phyloP scores from a whole-genome alignment of 2,113 vertebrate species.

The Nymphicus hollandicus region DNA sequence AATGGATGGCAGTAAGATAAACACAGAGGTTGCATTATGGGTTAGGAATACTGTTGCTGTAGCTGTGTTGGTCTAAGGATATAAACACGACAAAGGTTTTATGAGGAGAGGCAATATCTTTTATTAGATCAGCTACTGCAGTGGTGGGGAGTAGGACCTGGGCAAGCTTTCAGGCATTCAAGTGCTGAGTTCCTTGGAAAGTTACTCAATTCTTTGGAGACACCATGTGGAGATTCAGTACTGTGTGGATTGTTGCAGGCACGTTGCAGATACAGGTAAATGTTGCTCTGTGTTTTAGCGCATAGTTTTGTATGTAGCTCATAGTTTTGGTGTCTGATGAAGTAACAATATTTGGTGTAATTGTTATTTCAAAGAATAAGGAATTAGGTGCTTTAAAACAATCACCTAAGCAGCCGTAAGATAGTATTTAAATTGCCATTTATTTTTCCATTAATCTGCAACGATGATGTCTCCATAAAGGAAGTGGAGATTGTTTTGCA shows the following conservation, averaged over 20 bases:
- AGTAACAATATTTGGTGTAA: neutral
- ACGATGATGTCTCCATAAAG: neutral
- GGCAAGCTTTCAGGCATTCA: neutral
- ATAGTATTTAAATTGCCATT: neutral
- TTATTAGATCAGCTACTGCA: neutral
- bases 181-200: neutral
- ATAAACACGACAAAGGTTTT: neutral
- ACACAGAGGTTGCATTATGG: neutral
- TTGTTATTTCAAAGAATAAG: neutral
- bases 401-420: neutral
- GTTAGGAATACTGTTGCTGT: neutral
- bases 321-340: neutral
- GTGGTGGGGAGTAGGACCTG: neutral
- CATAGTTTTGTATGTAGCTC: neutral
- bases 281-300: neutral
- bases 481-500: neutral
- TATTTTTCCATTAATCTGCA: neutral
- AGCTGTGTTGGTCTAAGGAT: neutral
- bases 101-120: neutral
- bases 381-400: neutral
- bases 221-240: conserved; percentile 4
- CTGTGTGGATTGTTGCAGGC: neutral
- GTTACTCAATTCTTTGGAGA: conserved; percentile 31
- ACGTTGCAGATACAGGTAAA: neutral
- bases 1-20: neutral